Base-by-base conservation (phyloP, 2,113 vertebrate genomes). In the Tachysurus vachellii region DNA sequence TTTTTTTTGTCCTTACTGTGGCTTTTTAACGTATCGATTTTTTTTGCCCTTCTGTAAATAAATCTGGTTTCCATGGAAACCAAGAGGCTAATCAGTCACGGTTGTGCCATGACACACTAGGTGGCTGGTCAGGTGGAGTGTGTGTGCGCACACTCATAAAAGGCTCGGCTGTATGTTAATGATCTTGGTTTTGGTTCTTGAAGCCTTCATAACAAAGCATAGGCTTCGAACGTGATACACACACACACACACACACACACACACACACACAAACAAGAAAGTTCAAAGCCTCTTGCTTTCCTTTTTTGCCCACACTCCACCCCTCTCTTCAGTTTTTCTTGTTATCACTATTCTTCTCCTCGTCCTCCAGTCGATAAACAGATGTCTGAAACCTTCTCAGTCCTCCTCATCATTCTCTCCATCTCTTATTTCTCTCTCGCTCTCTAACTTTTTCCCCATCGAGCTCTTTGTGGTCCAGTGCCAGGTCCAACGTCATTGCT, bases 221-320 rank as follows among this genome's bases (percentile, higher is more conserved):
- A 92, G 93, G 90, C 94, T 93, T 89, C 68, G 80, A 88, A 93
- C 90, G 93, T 94, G 91, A 94, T 95, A 94, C 92, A 85, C 64
- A 86, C 90, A 64, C 89, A 36, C 36, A 36, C 36, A 36, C 85
- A 91, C 91, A 59, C 31, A 59, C 54, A 56, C 12, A 62, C 57
- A 62, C 54, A 26, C 53, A 59, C 77, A 36, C 56, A 26, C 14
- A 68, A 70, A 89, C 85, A 61, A 81, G 44, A 91, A 90, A 90
- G 56, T 85, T 83, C 36, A 56, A 76, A 61, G 66, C 42, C 26
- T 47, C 70, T 47, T 70, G 56, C 36, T 47, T 31, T 4, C 10
- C 21, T 80, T 59, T 64, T 62, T 16, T 61, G n/a, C 82, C 73
- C 82, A 31, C 73, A 68, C 13, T 70, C 53, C 12, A 50, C 59